A percentile compares a stretch with the other conserved stretches of the same genome.
Conservation (phyloP, 2,797 vertebrate species). For the Sebastes taczanowskii region DNA sequence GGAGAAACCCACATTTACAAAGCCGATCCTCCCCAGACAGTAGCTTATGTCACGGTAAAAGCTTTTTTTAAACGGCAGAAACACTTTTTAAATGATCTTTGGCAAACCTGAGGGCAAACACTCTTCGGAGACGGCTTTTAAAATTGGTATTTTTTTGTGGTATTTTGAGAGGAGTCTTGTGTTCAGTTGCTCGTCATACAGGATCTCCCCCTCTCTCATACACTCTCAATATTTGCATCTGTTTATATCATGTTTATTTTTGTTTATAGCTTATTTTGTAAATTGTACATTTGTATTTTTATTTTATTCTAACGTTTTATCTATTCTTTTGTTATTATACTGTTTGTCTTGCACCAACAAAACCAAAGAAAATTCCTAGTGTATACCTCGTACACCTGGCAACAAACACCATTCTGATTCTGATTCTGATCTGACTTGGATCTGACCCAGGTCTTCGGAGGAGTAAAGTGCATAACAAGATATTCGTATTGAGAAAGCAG, state of each 20-base stretch:
- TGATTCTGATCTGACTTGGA: too few relatives aligned
- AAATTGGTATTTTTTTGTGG: background rate
- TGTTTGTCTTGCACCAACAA: too few relatives aligned
- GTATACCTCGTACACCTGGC: too few relatives aligned
- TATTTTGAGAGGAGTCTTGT: background rate
- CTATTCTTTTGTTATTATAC: too few relatives aligned
- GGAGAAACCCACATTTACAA: background rate
- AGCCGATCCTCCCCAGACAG: background rate
- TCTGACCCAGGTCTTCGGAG: background rate
- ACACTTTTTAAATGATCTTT: constrained; percentile 27
- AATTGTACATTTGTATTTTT: too few relatives aligned
- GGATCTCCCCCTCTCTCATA: background rate
- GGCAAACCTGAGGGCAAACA: constrained; percentile 32
- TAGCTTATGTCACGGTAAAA: constrained; percentile 11
- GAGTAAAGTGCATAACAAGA: constrained; percentile 15
- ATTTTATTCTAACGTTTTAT: too few relatives aligned
- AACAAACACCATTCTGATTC: too few relatives aligned
- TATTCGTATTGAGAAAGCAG: background rate
- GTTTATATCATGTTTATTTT: too few relatives aligned
- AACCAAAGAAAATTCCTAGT: too few relatives aligned
- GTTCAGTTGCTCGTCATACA: background rate
- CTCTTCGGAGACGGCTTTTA: background rate
- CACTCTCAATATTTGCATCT: too few relatives aligned
- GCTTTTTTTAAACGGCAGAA: background rate
- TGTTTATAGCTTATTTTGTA: too few relatives aligned